Conservation (phyloP, 1,140 invertebrate species). For the Metaphire vulgaris region DNA sequence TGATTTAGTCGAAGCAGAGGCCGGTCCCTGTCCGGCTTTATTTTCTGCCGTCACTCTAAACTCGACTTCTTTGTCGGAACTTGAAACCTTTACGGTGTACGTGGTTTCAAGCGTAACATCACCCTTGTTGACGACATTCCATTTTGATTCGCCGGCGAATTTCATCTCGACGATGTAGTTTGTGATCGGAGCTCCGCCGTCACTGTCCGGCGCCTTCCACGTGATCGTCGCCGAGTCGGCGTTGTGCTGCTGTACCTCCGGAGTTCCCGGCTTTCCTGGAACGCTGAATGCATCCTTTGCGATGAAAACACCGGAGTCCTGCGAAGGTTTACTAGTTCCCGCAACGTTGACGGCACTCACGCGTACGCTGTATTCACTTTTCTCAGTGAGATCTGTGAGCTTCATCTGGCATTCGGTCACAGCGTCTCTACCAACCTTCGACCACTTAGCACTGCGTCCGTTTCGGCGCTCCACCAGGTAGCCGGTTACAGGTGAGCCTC, state of each 20-base stretch:
- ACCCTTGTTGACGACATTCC: conserved; percentile 14
- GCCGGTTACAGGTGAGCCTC: conserved; percentile 70
- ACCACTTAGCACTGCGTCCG: conserved; percentile 39
- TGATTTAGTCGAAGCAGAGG: conserved; percentile 50
- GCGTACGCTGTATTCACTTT: conserved; percentile 91
- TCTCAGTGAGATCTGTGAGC: conserved; percentile 73
- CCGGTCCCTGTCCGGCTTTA: conserved; percentile 40
- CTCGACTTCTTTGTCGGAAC: conserved; percentile 53
- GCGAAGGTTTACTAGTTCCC: conserved; percentile 84
- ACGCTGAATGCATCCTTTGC: conserved; percentile 35
- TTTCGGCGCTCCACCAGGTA: conserved; percentile 43
- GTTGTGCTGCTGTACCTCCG: conserved; percentile 75
- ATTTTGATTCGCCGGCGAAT: conserved; percentile 8
- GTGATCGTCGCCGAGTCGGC: conserved; percentile 87
- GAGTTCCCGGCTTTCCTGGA: conserved; percentile 37
- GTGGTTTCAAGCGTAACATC: conserved; percentile 14
- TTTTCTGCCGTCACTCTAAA: conserved; percentile 43
- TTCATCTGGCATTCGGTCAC: conserved; percentile 48
- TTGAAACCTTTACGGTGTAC: conserved; percentile 54
- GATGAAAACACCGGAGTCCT: conserved; percentile 64
- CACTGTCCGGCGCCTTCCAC: conserved; percentile 80
- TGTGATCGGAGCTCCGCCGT: conserved; percentile 90
- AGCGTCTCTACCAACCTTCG: conserved; percentile 37
- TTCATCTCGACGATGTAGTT: conserved; percentile 76
- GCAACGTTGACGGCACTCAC: conserved; percentile 92